Evolutionary conservation across 2,113 vertebrate genomes (phyloP), one percentile per base, ranked within the genome.

Genomic region (Papio anubis): DNA sequence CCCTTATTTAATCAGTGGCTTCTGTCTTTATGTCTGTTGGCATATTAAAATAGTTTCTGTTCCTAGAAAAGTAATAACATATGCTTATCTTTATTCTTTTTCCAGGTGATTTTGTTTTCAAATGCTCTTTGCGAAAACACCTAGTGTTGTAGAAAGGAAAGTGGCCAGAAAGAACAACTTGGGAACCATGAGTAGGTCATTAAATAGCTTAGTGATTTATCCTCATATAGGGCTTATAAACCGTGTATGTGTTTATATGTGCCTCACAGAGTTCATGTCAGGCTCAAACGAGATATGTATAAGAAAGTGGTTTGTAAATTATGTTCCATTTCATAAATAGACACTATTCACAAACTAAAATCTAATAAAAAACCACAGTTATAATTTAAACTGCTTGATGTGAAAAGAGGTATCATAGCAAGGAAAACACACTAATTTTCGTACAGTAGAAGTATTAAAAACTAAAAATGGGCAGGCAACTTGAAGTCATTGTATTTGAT

Each of bases 401-500:
- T 35, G 23, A 27, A 48, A 48, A 85, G n/a, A 90, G 88, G 55
- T 88, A 21, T 32, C 45, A 20, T 3, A 93, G 61, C 40, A 81
- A n/a, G 38, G 45, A 57, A 20, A 52, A 30, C 48, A 83, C 38
- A 70, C 35, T 85, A 72, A 75, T 81, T 95, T 80, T 45, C 5
- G 0, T 64, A 64, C 61, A 55, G 10, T 32, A 66, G 55, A n/a
- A 5, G 6, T 73, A 12, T 72, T 78, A 2, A 43, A 75, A 93
- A 57, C 10, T 45, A 30, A 17, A 83, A 30, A n/a, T 38, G 35
- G 40, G 6, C n/a, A 84, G 40, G 82, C 68, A 25, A 76, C 48
- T 90, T 93, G 11, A 90, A 32, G 27, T 94, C 61, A 68, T 30
- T 82, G 35, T 83, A 76, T 93, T 85, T 88, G n/a, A 93, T 16